Evolutionary conservation across 2,113 vertebrate species (phyloP), one percentile per base, ranked within the genome.

Genomic region (Mirza zaza): DNA sequence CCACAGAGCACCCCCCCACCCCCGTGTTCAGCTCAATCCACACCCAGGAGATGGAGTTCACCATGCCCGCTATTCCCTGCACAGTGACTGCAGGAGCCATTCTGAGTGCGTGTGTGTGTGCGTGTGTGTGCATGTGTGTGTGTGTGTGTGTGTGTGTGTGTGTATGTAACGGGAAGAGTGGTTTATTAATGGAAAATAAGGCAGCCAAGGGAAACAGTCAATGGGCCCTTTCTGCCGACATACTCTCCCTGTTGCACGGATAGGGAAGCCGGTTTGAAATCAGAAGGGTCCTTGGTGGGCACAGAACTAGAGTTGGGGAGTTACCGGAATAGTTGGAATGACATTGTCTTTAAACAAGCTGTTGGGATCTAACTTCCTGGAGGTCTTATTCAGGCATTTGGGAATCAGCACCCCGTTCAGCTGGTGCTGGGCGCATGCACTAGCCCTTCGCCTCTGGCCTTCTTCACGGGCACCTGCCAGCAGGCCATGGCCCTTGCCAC

Each of bases 111-210:
- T n/a, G n/a, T 20, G 29, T n/a, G 39, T 21, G 17, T 88, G 61
- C 1, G 21, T 8, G n/a, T n/a, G n/a, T n/a, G n/a, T n/a, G n/a
- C n/a, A n/a, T n/a, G n/a, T 15, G 21, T 20, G 59, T 39, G 59
- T 11, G 27, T 8, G 50, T 32, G 48, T 50, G 36, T 57, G 34
- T 73, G 32, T 29, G 73, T 39, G 39, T 32, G 29, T 42, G 85
- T 42, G 71, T 50, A 32, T 32, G 4, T 57, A 45, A 50, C 9
- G 45, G 36, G 36, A 76, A 92, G 34, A 27, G 23, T 39, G 29
- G 34, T 18, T 95, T 91, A 50, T 83, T 88, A 86, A 73, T 68
- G 52, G 81, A 79, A 83, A 67, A 50, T 71, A 32, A 21, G 21
- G 13, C 48, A 75, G 27, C 39, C 63, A 45, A 77, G n/a, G 80